A percentile compares a stretch with the other conserved stretches of the same genome.
Conservation (phyloP, 2,797 vertebrate genomes). For the Muscicapa comitata region DNA sequence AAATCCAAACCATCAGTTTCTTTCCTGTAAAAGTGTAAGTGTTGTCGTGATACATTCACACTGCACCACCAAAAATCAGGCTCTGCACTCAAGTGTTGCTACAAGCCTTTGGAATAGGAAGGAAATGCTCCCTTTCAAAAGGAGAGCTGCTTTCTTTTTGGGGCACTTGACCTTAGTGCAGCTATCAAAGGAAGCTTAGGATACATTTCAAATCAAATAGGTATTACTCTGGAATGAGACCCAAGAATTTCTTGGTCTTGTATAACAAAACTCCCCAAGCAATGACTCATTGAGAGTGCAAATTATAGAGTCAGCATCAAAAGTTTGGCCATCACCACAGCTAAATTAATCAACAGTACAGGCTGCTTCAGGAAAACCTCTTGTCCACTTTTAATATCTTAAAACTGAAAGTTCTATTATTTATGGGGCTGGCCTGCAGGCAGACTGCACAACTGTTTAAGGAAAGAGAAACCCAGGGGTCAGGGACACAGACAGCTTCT, state of each 20-base stretch:
- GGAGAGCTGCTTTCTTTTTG: neutral
- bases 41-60: neutral
- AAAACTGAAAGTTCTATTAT: neutral
- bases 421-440: neutral
- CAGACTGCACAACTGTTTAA: neutral
- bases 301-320: neutral
- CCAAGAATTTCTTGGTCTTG: neutral
- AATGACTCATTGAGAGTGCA: neutral
- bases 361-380: neutral
- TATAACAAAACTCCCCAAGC: neutral
- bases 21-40: neutral
- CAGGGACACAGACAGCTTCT: neutral
- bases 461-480: neutral
- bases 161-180: neutral
- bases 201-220: neutral
- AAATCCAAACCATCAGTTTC: neutral
- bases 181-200: neutral
- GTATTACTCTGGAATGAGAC: neutral
- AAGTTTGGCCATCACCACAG: neutral
- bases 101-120: neutral
- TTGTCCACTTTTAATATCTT: neutral
- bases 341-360: neutral
- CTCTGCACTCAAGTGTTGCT: rapidly evolving
- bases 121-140: neutral
- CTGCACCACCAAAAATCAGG: neutral